These are phyloP conservation scores for Prietella phreatophila DNA, from an alignment of 2,113 vertebrate species.

Conservation along the genomic window DNA sequence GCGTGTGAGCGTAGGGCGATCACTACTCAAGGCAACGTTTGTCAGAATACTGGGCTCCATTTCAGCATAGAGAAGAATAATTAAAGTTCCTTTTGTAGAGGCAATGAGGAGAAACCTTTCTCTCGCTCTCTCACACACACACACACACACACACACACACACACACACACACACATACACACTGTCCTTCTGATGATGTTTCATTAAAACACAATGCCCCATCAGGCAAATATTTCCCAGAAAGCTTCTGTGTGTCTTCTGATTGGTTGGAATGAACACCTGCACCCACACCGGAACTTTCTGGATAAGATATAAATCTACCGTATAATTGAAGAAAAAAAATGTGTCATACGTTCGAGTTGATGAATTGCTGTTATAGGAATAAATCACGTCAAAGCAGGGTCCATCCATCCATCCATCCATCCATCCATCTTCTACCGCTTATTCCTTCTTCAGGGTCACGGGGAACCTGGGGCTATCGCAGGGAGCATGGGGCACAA, in stretches of 20 bases:
- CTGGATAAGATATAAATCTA: neutral
- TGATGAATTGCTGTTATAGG: neutral
- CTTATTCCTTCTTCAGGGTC: too few relatives aligned
- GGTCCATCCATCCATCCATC: neutral
- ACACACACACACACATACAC: neutral
- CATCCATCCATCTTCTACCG: too few relatives aligned
- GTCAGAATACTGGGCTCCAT: constrained; percentile 25
- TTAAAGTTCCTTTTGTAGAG: constrained; percentile 23
- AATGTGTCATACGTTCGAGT: neutral
- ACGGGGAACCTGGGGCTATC: too few relatives aligned
- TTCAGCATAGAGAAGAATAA: constrained; percentile 23
- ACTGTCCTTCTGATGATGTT: constrained; percentile 10
- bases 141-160: constrained; percentile 3
- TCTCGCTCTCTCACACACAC: too few relatives aligned
- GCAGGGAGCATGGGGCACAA: too few relatives aligned
- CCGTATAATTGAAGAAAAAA: neutral
- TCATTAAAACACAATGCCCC: constrained; percentile 15
- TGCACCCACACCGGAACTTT: too few relatives aligned
- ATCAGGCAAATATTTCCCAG: constrained; percentile 31
- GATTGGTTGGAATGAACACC: too few relatives aligned
- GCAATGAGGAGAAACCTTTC: constrained; percentile 11
- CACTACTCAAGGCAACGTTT: constrained; percentile 7
- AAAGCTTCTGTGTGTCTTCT: neutral
- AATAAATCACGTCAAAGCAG: neutral
- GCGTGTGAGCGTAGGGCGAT: neutral